These are phyloP conservation scores for Polypedilum vanderplanki DNA, from an alignment of 1,140 invertebrate genomes.

Conservation along the genomic window DNA sequence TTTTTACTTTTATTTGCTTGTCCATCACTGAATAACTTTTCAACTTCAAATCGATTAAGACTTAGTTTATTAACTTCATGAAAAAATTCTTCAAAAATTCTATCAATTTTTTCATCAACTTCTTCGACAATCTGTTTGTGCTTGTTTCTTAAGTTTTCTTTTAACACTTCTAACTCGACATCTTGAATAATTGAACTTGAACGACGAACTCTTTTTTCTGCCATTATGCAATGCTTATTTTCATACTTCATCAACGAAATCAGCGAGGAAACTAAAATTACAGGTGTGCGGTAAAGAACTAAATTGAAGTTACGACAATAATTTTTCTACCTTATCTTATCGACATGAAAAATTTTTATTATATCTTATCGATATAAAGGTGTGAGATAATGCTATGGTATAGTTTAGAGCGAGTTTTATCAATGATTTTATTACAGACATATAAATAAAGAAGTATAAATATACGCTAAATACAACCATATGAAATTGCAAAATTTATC, in stretches of 20 bases:
- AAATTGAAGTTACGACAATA: too few species aligned
- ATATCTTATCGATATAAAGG: too few species aligned
- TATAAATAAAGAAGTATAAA: too few species aligned
- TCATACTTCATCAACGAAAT: background rate
- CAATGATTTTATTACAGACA: too few species aligned
- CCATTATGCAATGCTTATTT: background rate
- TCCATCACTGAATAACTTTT: background rate
- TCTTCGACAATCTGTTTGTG: background rate
- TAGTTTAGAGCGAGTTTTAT: too few species aligned
- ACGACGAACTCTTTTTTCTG: background rate
- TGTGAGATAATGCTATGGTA: too few species aligned
- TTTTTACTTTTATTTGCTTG: background rate
- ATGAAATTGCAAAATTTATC: too few species aligned
- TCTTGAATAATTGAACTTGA: conserved; percentile 16
- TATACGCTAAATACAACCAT: too few species aligned
- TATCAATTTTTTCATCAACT: conserved; percentile 22
- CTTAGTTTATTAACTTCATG: background rate
- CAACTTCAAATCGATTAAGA: conserved; percentile 20
- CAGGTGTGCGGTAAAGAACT: background rate
- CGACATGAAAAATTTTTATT: too few species aligned
- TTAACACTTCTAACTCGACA: background rate
- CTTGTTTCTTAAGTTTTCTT: background rate
- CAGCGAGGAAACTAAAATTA: background rate
- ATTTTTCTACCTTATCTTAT: too few species aligned
- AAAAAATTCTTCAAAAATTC: background rate